These are phyloP conservation scores for Cepaea hortensis DNA, from an alignment of 2,888 invertebrate species.

Conservation along the genomic window DNA sequence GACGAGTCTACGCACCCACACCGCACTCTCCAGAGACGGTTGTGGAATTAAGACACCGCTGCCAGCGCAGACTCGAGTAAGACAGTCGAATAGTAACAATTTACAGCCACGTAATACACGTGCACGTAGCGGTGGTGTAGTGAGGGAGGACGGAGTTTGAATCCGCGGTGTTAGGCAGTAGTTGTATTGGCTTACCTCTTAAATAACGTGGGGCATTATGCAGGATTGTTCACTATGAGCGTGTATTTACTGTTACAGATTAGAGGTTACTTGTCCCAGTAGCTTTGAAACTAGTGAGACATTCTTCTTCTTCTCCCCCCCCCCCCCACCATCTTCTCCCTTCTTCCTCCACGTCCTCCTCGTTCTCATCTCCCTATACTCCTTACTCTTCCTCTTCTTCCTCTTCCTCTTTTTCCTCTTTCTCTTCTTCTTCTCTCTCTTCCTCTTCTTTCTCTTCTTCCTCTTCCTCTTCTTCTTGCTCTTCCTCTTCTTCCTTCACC, in stretches of 20 bases:
- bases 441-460: neutral
- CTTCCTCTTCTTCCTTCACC: neutral
- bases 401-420: neutral
- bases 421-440: neutral
- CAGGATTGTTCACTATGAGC: neutral
- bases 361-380: neutral
- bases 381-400: neutral
- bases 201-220: neutral
- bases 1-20: too few relatives aligned
- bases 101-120: too few relatives aligned
- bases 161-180: too few relatives aligned
- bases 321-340: neutral
- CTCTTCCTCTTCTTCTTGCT: neutral
- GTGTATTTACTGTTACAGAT: neutral
- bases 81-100: too few relatives aligned
- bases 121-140: too few relatives aligned
- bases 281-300: too few relatives aligned
- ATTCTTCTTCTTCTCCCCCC: neutral
- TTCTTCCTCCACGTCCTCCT: neutral
- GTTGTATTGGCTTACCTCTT: too few relatives aligned
- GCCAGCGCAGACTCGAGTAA: too few relatives aligned
- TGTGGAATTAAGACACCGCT: too few relatives aligned
- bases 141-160: too few relatives aligned
- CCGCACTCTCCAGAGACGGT: too few relatives aligned
- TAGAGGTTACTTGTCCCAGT: neutral